Percentiles rank a stretch among this genome's conserved stretches.
Conservation (phyloP, 2,888 invertebrate genomes). For the Gandaritis pyraliata region DNA sequence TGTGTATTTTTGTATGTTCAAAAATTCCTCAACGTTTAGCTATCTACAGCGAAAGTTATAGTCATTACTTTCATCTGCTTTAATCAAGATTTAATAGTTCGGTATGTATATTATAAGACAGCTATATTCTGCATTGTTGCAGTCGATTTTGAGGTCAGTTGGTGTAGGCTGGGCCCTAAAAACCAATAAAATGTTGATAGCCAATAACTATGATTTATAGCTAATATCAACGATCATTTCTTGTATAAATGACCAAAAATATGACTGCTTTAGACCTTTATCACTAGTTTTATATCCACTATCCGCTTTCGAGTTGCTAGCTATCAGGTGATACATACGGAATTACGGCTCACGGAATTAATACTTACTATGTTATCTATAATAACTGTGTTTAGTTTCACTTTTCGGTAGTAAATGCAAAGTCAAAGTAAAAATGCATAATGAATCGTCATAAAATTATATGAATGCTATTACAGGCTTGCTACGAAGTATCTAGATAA, state of each 20-base stretch:
- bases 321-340: slow-evolving; percentile 28
- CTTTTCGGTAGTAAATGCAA: slow-evolving; percentile 35
- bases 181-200: slow-evolving; percentile 38
- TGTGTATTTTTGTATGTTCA: too few species aligned
- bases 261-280: slow-evolving; percentile 33
- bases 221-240: slow-evolving; percentile 39
- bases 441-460: not conserved
- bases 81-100: slow-evolving; percentile 2
- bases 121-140: slow-evolving; percentile 30
- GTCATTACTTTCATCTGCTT: slow-evolving; percentile 25
- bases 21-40: too few species aligned
- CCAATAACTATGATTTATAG: slow-evolving; percentile 38
- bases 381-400: slow-evolving; percentile 43
- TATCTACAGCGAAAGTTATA: slow-evolving; percentile 23
- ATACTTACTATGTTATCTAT: slow-evolving; percentile 34
- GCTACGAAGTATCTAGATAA: slow-evolving; percentile 95
- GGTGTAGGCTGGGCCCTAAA: slow-evolving; percentile 35
- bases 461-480: slow-evolving; percentile 75
- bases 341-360: slow-evolving; percentile 37
- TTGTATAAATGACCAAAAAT: slow-evolving; percentile 36
- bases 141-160: slow-evolving; percentile 22
- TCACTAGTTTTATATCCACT: slow-evolving; percentile 25
- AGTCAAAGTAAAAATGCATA: slow-evolving; percentile 9
- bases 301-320: slow-evolving; percentile 33
- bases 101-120: slow-evolving; percentile 13